phyloP scores from a whole-genome alignment of 2,797 vertebrate genomes.

The Phataginus tricuspis region DNA sequence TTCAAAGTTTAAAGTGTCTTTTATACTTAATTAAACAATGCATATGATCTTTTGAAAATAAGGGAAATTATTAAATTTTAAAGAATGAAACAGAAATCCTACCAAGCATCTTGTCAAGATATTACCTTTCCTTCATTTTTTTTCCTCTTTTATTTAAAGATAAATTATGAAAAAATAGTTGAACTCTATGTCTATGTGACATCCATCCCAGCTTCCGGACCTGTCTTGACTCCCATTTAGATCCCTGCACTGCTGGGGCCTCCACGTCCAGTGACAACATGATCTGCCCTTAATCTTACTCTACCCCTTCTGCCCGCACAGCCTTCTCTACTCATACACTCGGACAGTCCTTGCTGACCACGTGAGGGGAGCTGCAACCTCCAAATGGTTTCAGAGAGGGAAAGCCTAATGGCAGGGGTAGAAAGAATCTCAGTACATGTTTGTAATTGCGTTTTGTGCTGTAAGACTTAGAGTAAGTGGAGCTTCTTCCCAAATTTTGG shows the following conservation, averaged over 20 bases:
- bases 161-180: background rate
- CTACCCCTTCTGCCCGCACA: background rate
- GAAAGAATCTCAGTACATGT: background rate
- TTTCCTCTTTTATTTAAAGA: background rate
- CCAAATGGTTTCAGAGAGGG: background rate
- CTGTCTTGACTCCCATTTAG: background rate
- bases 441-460: background rate
- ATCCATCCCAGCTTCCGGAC: no score
- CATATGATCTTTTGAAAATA: background rate
- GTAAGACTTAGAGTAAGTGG: background rate
- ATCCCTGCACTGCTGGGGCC: background rate
- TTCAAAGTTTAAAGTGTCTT: background rate
- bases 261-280: no score
- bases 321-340: no score
- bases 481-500: background rate
- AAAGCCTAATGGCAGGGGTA: background rate
- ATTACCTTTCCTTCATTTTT: background rate
- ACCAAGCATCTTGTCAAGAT: background rate
- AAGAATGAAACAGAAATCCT: background rate
- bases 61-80: background rate
- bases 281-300: no score
- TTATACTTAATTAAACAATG: background rate
- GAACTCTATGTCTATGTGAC: background rate
- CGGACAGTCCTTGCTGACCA: fast-evolving
- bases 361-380: background rate